Conservation (phyloP, 2,113 vertebrate species). For the Noctilio leporinus region DNA sequence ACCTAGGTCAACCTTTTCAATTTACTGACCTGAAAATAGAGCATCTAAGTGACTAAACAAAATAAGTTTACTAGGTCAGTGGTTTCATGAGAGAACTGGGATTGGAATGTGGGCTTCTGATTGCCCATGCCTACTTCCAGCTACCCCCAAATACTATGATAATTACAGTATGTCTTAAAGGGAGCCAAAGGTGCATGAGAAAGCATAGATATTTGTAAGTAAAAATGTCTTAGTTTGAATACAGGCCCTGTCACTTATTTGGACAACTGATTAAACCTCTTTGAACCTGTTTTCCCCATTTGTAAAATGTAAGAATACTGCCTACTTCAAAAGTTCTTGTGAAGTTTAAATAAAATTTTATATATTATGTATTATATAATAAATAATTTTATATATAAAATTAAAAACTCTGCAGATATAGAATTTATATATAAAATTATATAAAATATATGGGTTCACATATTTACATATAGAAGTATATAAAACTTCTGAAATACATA, state of each 20-base stretch:
- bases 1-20: not conserved
- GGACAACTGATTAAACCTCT: not conserved
- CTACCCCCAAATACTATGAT: not conserved
- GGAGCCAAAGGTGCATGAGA: not conserved
- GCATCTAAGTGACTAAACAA: not conserved
- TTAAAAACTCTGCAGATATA: not conserved
- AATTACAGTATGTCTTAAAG: not conserved
- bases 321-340: not conserved
- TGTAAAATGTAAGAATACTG: not conserved
- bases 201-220: not conserved
- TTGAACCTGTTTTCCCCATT: not conserved
- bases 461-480: not conserved
- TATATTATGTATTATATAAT: not conserved
- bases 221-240: not conserved
- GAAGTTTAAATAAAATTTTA: not conserved
- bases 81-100: not conserved
- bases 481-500: not conserved
- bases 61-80: not conserved
- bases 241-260: not conserved
- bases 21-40: not conserved
- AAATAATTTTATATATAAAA: not conserved
- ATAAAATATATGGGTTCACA: not conserved
- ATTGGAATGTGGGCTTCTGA: not conserved
- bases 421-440: not conserved
- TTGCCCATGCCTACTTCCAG: not conserved